phyloP scores from a whole-genome alignment of 2,888 invertebrate genomes.

The Plagodis pulveraria region DNA sequence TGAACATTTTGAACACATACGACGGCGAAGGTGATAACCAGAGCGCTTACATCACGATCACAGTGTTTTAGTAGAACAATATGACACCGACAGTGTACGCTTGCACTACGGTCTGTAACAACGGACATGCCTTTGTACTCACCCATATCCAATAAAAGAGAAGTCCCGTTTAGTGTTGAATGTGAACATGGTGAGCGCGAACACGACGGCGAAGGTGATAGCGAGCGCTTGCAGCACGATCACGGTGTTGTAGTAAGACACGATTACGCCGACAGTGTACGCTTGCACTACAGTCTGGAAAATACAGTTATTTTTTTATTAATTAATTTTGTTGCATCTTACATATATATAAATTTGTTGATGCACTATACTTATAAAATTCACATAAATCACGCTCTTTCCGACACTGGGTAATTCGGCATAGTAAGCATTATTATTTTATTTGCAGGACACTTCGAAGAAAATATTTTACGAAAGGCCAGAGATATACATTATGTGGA shows the following conservation, averaged over 20 bases:
- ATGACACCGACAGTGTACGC: background rate
- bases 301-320: background rate
- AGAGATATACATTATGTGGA: no score
- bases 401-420: no score
- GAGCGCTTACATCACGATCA: background rate
- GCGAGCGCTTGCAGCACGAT: slow-evolving; percentile 92
- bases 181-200: slow-evolving; percentile 91
- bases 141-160: slow-evolving; percentile 91
- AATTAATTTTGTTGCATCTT: background rate
- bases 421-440: no score
- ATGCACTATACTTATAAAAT: no score
- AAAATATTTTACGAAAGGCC: no score
- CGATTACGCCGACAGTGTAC: slow-evolving; percentile 91
- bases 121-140: slow-evolving; percentile 51
- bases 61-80: background rate
- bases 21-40: slow-evolving; percentile 90
- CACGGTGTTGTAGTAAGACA: slow-evolving; percentile 90
- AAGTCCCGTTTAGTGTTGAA: slow-evolving; percentile 94
- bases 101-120: background rate
- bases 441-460: no score
- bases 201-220: slow-evolving; percentile 90
- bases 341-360: no score
- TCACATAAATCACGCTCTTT: no score
- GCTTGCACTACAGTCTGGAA: slow-evolving; percentile 92
- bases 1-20: slow-evolving; percentile 91